phyloP scores from a whole-genome alignment of 2,888 invertebrate species.

The Lithophane leautieri region DNA sequence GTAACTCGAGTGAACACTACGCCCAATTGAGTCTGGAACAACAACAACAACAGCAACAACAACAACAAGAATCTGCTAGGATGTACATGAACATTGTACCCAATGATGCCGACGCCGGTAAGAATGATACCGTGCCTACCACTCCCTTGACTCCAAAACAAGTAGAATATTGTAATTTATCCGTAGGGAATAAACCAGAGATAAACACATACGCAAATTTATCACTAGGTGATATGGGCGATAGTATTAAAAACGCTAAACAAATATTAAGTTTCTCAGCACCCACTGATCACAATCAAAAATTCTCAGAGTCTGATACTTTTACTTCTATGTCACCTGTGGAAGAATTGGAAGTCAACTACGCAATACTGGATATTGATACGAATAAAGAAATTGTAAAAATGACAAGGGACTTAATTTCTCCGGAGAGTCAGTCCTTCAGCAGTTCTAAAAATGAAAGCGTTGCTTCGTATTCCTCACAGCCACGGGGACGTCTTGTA shows the following conservation, averaged over 20 bases:
- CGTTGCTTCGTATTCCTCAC: conserved; percentile 77
- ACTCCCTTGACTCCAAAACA: conserved; percentile 84
- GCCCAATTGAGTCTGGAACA: conserved; percentile 85
- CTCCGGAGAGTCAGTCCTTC: conserved; percentile 80
- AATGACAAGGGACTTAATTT: conserved; percentile 73
- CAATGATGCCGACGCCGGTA: conserved; percentile 76
- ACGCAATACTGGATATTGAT: conserved; percentile 95
- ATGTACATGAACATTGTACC: conserved; percentile 87
- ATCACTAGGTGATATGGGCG: conserved; percentile 81
- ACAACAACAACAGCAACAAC: conserved; percentile 71
- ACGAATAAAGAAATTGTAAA: conserved; percentile 84
- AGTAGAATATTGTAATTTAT: conserved; percentile 84
- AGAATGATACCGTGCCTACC: conserved; percentile 76
- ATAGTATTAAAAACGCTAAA: conserved; percentile 77
- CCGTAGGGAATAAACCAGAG: conserved; percentile 78
- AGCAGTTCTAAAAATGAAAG: conserved; percentile 81
- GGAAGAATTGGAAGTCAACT: conserved; percentile 91
- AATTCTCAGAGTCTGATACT: conserved; percentile 86
- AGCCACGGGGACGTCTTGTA: conserved; percentile 77
- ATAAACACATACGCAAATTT: conserved; percentile 86
- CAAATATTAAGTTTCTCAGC: conserved; percentile 70
- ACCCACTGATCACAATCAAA: conserved; percentile 77
- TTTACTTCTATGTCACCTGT: conserved; percentile 84
- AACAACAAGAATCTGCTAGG: conserved; percentile 73
- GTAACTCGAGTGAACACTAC: conserved; percentile 87